Conservation (phyloP, 2,113 vertebrate species). For the Geothlypis trichas region DNA sequence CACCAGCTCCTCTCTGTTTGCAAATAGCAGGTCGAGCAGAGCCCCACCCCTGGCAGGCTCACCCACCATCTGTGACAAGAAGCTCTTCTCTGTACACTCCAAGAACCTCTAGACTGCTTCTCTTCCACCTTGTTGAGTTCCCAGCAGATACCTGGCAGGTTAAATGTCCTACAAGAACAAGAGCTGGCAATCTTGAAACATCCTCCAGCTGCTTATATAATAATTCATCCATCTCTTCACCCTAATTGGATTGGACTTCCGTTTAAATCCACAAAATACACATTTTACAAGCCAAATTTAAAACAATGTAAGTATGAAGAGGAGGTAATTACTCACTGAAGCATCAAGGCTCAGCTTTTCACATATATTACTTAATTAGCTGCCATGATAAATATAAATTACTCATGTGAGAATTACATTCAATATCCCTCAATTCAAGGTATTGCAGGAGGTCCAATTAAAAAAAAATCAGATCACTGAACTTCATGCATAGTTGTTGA, state of each 20-base stretch:
- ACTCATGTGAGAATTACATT: not conserved
- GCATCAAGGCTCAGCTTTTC: not conserved
- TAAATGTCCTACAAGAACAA: not conserved
- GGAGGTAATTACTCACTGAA: not conserved
- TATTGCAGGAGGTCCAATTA: not conserved
- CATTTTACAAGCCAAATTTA: not conserved
- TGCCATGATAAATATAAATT: slow-evolving; percentile 8
- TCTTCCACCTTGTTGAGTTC: not conserved
- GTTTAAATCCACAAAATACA: not conserved
- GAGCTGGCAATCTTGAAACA: accelerated
- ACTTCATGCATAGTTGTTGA: not conserved
- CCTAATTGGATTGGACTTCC: not conserved
- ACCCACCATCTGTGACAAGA: not conserved
- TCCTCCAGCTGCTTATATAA: not conserved
- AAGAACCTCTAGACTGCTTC: not conserved
- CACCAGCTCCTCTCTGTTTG: not conserved
- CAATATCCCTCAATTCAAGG: not conserved
- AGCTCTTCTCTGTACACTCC: not conserved
- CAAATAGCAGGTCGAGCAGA: not conserved
- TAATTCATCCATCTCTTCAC: not conserved
- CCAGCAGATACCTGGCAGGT: not conserved
- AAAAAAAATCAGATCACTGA: not conserved
- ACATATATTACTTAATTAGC: not conserved
- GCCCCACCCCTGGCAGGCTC: accelerated
- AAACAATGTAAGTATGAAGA: not conserved